Conservation (phyloP, 2,888 invertebrate genomes). For the Nycteola revayana region DNA sequence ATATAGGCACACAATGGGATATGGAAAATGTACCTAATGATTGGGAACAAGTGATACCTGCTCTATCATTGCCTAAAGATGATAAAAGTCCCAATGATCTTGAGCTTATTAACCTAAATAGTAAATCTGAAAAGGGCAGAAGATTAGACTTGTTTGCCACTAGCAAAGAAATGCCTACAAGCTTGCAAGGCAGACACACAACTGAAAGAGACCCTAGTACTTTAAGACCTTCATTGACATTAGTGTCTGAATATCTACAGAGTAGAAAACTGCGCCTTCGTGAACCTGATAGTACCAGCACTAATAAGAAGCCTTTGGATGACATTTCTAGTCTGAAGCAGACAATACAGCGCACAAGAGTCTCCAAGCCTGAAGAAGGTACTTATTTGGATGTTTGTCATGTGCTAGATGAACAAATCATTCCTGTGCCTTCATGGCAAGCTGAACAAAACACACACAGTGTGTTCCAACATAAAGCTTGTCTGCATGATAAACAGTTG, state of each 20-base stretch:
- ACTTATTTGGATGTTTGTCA: constrained; percentile 54
- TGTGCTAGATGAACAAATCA: constrained; percentile 62
- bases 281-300: constrained; percentile 37
- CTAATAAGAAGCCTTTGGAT: constrained; percentile 44
- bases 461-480: constrained; percentile 18
- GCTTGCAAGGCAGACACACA: constrained; percentile 51
- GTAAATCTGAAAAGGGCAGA: constrained; percentile 50
- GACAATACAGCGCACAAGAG: constrained; percentile 59
- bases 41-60: constrained; percentile 56
- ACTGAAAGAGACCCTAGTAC: constrained; percentile 33
- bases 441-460: constrained; percentile 41
- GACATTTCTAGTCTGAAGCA: constrained; percentile 62
- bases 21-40: constrained; percentile 49
- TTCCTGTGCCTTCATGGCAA: constrained; percentile 66
- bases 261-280: constrained; percentile 60
- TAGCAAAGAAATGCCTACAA: constrained; percentile 72
- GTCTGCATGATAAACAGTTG: constrained; percentile 28
- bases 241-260: constrained; percentile 69
- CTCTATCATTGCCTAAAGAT: constrained; percentile 50
- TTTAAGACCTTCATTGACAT: constrained; percentile 54
- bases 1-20: constrained; percentile 71
- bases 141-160: constrained; percentile 65
- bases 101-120: constrained; percentile 35
- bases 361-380: constrained; percentile 59
- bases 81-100: constrained; percentile 46